phyloP scores from a whole-genome alignment of 2,888 invertebrate species.

The Lysandra coridon region DNA sequence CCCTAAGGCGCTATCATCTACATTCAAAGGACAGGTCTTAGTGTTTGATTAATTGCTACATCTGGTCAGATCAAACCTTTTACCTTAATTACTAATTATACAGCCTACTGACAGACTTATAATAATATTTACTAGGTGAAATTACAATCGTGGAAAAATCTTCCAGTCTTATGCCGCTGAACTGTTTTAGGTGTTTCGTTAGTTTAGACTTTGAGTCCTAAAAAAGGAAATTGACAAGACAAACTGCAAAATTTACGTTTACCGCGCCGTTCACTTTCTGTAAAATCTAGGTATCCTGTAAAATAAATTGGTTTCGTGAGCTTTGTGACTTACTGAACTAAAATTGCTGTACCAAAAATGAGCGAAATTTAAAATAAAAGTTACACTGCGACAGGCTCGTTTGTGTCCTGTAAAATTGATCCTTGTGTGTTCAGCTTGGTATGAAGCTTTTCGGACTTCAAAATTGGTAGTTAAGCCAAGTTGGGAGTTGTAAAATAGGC shows the following conservation, averaged over 20 bases:
- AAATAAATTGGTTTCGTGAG: background rate
- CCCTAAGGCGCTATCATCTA: background rate
- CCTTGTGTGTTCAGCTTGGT: background rate
- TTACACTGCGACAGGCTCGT: background rate
- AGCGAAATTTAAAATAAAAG: background rate
- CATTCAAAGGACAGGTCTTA: background rate
- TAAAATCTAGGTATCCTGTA: too few relatives aligned
- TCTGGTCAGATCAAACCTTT: background rate
- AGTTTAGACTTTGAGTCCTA: background rate
- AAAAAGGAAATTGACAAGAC: background rate
- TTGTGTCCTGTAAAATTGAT: background rate
- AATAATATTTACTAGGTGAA: too few relatives aligned
- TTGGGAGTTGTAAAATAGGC: background rate
- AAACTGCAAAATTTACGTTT: too few relatives aligned
- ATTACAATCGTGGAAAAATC: too few relatives aligned
- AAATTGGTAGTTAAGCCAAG: background rate
- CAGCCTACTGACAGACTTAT: too few relatives aligned
- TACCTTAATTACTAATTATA: background rate
- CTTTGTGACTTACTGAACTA: slow-evolving; percentile 2
- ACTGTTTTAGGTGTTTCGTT: background rate
- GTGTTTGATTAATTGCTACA: background rate
- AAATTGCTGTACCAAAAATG: background rate
- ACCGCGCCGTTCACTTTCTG: too few relatives aligned
- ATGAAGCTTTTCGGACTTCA: background rate
- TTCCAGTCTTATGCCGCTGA: too few relatives aligned